A percentile compares a stretch with the other conserved stretches of the same genome.
phyloP scores from a whole-genome alignment of 2,797 vertebrate genomes.

The Odontamblyopus lacepedii region DNA sequence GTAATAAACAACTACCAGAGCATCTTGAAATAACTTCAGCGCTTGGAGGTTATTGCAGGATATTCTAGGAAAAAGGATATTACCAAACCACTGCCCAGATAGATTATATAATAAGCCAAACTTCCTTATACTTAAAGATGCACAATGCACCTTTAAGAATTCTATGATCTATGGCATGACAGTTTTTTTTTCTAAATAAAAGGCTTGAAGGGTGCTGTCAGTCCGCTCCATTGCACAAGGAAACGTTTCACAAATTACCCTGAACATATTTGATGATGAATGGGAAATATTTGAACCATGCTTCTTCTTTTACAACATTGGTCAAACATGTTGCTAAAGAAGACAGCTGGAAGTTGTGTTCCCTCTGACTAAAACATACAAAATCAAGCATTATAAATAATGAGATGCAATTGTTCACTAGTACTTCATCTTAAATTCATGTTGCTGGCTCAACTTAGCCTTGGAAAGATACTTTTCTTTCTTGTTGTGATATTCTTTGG shows the following conservation, averaged over 20 bases:
- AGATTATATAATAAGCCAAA: not conserved
- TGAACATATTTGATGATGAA: not conserved
- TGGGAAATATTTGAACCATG: not conserved
- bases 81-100: not conserved
- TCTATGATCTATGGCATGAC: not conserved
- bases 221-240: not conserved
- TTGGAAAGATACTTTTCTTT: not conserved
- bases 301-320: not conserved
- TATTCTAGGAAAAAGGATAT: not conserved
- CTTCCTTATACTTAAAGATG: not conserved
- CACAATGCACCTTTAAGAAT: not conserved
- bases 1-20: not conserved
- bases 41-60: not conserved
- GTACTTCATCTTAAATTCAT: not conserved
- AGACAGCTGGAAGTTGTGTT: slow-evolving; percentile 8
- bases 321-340: slow-evolving; percentile 7
- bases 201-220: not conserved
- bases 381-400: not conserved
- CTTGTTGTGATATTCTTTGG: too few species aligned
- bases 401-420: not conserved
- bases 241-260: not conserved
- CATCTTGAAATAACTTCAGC: slow-evolving; percentile 2
- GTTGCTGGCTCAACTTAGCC: not conserved
- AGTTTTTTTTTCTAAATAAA: not conserved
- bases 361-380: not conserved